Conservation (phyloP, 2,888 invertebrate species). For the Drosophila vallismaia region DNA sequence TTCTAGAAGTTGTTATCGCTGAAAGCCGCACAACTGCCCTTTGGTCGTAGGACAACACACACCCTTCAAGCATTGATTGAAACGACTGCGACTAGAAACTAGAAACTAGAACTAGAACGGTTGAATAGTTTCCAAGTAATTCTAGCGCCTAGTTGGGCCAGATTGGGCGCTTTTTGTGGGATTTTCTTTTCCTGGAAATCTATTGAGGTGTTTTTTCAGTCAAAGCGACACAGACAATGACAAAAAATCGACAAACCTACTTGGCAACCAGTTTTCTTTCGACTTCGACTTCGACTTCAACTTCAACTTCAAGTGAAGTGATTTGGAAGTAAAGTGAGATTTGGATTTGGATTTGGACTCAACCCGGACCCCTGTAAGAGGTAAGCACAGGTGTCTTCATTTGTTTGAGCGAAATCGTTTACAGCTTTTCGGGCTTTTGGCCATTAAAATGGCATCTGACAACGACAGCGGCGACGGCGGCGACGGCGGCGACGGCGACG, state of each 20-base stretch:
- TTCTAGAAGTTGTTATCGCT: too few species aligned
- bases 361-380: too few species aligned
- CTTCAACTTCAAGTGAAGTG: background rate
- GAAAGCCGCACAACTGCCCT: too few species aligned
- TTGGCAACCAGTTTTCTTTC: background rate
- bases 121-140: too few species aligned
- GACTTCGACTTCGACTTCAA: too few species aligned
- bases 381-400: conserved; percentile 49
- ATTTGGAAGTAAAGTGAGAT: background rate
- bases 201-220: background rate
- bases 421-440: conserved; percentile 54
- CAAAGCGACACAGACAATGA: background rate
- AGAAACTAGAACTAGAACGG: too few species aligned
- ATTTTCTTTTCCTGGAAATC: background rate
- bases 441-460: conserved; percentile 51
- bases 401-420: conserved; percentile 64
- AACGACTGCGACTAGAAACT: too few species aligned
- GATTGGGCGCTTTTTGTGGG: too few species aligned
- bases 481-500: conserved; percentile 25
- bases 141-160: too few species aligned
- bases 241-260: background rate
- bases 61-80: too few species aligned
- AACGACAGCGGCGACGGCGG: conserved; percentile 5
- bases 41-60: too few species aligned
- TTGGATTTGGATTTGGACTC: too few species aligned